These are phyloP conservation scores for Spizaetus ornatus DNA, from an alignment of 2,113 vertebrate genomes.

Conservation along the genomic window DNA sequence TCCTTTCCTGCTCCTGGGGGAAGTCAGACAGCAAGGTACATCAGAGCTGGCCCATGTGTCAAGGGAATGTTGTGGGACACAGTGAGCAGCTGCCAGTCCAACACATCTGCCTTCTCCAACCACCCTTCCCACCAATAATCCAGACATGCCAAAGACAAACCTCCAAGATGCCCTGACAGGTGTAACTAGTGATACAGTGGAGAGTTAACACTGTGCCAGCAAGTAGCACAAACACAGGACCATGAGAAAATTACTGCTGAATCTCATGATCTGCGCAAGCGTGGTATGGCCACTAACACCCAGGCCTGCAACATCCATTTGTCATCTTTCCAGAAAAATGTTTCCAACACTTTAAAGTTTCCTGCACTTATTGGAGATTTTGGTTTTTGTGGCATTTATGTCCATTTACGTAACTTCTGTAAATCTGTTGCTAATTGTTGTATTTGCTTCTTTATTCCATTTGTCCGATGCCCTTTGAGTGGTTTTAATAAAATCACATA, in stretches of 20 bases:
- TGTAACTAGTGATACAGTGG: background rate
- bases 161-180: background rate
- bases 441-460: slow-evolving; percentile 42
- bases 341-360: slow-evolving; percentile 48
- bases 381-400: slow-evolving; percentile 14
- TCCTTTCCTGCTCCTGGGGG: background rate
- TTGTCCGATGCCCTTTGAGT: slow-evolving; percentile 46
- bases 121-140: background rate
- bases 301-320: background rate
- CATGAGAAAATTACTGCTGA: background rate
- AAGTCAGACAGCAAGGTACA: background rate
- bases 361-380: slow-evolving; percentile 14
- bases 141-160: background rate
- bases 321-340: slow-evolving; percentile 30
- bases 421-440: slow-evolving; percentile 64
- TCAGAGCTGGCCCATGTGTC: background rate
- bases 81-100: background rate
- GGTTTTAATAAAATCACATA: slow-evolving; percentile 59
- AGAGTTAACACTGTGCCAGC: background rate
- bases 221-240: background rate
- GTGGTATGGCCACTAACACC: background rate
- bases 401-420: slow-evolving; percentile 39
- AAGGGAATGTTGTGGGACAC: background rate
- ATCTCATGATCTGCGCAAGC: background rate
- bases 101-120: background rate